Evolutionary conservation across 2,888 invertebrate species (phyloP), one percentile per base, ranked within the genome.

Genomic region (Lithophane leautieri): DNA sequence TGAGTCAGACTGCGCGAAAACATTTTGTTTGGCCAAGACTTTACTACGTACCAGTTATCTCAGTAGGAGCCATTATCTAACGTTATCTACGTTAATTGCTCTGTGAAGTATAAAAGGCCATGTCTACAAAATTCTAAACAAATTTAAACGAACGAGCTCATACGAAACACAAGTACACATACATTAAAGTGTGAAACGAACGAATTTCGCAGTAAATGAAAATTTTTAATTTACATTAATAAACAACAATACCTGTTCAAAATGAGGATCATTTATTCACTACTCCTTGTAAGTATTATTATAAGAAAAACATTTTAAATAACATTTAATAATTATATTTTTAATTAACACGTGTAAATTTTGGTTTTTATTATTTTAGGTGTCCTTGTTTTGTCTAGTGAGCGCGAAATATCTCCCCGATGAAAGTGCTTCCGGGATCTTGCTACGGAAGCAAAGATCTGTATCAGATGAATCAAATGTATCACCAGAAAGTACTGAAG

Each of bases 1-100:
- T 96, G 96, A 96, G 91, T 96, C 96, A 96, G 92, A 90, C 90
- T 87, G 90, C 92, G 95, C 95, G 91, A 95, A 95, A 96, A 96
- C 95, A 95, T 91, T 89, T 86, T 95, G 95, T 96, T 96, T 96
- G 93, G 87, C 83, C 80, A 92, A 92, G 94, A 90, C 91, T 94
- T 88, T 91, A 90, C 88, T 88, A 83, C 85, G 86, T 88, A 80
- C 83, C 79, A 88, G 89, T 93, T 96, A 95, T 95, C 94, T 93
- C 89, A 88, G 88, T 90, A 93, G 92, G 87, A 93, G 92, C 89
- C 89, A 92, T 95, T 95, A 96, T 96, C 96, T 94, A 88, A 90
- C 90, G 91, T 96, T 96, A 96, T 96, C 96, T 94, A 74, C 81
- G 86, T 91, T 95, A 95, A 96, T 95, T 95, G 90, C 92, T 89